These are phyloP conservation scores for Phytoseiulus persimilis DNA, from an alignment of 2,888 invertebrate genomes.

Conservation along the genomic window DNA sequence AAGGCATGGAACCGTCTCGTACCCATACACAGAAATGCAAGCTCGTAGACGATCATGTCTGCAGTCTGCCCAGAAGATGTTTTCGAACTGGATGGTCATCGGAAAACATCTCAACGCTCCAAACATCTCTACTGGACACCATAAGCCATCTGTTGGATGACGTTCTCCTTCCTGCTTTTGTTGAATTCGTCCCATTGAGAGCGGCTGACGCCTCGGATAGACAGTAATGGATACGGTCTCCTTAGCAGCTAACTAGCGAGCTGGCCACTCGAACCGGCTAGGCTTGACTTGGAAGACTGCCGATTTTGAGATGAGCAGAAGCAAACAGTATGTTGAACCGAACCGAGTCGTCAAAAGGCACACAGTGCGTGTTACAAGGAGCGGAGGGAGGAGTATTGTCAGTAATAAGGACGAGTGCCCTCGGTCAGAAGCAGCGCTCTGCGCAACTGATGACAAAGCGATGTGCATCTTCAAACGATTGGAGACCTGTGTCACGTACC, in stretches of 20 bases:
- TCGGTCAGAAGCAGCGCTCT: neutral
- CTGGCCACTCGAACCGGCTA: neutral
- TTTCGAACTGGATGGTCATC: neutral
- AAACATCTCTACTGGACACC: neutral
- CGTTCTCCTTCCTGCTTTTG: neutral
- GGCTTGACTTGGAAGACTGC: neutral
- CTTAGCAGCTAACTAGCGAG: neutral
- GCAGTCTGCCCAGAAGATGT: neutral
- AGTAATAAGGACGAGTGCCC: neutral
- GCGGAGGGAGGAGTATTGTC: neutral
- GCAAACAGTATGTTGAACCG: neutral
- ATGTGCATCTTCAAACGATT: neutral
- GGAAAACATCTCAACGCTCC: neutral
- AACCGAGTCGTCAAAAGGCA: neutral
- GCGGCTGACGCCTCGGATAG: neutral
- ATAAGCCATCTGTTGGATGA: neutral
- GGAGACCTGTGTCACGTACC: slow-evolving; percentile 26
- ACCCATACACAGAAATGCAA: neutral
- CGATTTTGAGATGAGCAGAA: neutral
- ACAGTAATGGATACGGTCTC: neutral
- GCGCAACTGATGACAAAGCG: neutral
- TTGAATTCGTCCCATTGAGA: neutral
- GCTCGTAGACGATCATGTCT: neutral
- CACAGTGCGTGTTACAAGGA: neutral
- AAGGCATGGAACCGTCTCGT: neutral